phyloP scores from a whole-genome alignment of 2,113 vertebrate genomes.

The Amia ocellicauda region DNA sequence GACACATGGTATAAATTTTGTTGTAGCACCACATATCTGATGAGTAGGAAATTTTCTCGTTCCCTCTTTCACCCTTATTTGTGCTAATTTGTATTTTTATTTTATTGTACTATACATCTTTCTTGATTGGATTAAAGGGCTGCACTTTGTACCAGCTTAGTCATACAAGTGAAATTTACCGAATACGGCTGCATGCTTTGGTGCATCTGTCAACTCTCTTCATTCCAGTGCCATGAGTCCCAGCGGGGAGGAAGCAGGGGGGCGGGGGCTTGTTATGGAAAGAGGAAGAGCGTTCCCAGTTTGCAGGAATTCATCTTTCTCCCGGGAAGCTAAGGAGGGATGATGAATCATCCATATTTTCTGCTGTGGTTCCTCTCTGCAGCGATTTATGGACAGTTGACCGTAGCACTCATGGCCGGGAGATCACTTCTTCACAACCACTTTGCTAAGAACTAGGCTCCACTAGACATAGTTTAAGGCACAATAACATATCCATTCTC shows the following conservation, averaged over 20 bases:
- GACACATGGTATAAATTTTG: too few species aligned
- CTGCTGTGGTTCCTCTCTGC: too few species aligned
- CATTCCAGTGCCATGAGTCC: neutral
- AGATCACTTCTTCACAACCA: too few species aligned
- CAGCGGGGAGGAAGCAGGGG: neutral
- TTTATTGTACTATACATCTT: neutral
- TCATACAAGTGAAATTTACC: neutral
- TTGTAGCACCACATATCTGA: too few species aligned
- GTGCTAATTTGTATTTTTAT: neutral
- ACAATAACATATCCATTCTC: too few species aligned
- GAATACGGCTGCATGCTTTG: neutral
- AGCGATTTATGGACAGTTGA: too few species aligned
- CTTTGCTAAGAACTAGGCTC: too few species aligned
- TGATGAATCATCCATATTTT: too few species aligned
- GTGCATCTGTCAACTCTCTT: slow-evolving; percentile 1
- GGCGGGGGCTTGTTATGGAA: neutral
- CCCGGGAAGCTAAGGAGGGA: too few species aligned
- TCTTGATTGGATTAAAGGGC: neutral
- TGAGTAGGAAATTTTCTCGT: too few species aligned
- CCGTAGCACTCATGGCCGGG: too few species aligned
- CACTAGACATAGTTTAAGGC: too few species aligned
- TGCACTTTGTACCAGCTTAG: neutral
- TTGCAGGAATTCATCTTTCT: neutral
- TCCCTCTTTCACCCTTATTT: neutral
- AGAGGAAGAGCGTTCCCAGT: neutral